A percentile compares a stretch with the other conserved stretches of the same genome.
Evolutionary conservation across 2,113 vertebrate species (phyloP).

Genomic region (Tragelaphus strepsiceros): DNA sequence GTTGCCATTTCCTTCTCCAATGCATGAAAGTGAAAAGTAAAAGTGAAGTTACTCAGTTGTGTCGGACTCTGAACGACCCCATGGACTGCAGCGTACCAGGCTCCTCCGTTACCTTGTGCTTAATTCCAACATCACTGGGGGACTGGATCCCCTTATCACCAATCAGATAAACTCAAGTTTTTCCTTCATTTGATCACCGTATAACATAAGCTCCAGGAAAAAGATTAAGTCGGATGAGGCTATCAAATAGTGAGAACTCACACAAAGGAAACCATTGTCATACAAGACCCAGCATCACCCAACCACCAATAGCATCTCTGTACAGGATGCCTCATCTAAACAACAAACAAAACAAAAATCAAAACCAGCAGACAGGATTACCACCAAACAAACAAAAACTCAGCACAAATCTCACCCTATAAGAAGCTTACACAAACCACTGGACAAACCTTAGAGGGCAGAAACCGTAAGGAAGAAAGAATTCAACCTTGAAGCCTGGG

Average conservation of each 20-base stretch:
- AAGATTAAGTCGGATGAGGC: not conserved
- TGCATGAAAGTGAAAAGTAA: too few relatives aligned
- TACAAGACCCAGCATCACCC: not conserved
- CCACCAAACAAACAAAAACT: not conserved
- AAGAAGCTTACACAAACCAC: not conserved
- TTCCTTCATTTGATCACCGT: slow-evolving; percentile 27
- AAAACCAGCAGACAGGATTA: not conserved
- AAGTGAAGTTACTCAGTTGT: too few relatives aligned
- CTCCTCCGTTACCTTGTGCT: slow-evolving; percentile 10
- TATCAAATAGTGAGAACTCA: not conserved
- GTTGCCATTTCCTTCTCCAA: too few relatives aligned
- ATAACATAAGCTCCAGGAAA: slow-evolving; percentile 31
- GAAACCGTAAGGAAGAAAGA: not conserved
- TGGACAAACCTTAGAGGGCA: not conserved
- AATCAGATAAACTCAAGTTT: not conserved
- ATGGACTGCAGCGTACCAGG: too few relatives aligned
- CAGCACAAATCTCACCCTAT: not conserved
- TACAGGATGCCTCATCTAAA: not conserved
- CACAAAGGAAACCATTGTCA: not conserved
- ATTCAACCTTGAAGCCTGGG: not conserved
- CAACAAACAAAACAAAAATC: not conserved
- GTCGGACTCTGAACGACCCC: too few relatives aligned
- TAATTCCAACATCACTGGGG: not conserved
- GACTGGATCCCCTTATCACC: not conserved
- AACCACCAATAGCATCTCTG: not conserved